These are phyloP conservation scores for Engystomops pustulosus DNA, from an alignment of 2,113 vertebrate species.

Conservation along the genomic window DNA sequence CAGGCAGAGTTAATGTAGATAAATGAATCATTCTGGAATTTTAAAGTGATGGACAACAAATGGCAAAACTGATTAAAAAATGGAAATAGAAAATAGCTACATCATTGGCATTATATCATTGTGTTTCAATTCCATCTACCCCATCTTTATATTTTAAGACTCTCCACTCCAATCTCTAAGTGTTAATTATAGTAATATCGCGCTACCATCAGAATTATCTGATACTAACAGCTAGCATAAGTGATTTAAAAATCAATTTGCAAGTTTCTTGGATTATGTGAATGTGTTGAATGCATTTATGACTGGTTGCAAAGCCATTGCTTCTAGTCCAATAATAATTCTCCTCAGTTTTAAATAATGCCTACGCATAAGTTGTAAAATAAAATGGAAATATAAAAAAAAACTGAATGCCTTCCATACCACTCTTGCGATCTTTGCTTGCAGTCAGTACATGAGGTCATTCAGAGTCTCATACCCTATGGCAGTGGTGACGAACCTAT, in stretches of 20 bases:
- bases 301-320: background rate
- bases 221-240: conserved; percentile 31
- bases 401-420: background rate
- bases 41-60: background rate
- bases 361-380: background rate
- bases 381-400: background rate
- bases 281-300: conserved; percentile 26
- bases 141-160: background rate
- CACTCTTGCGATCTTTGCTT: too few species aligned
- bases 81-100: background rate
- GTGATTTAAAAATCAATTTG: conserved; percentile 37
- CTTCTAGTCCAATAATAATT: background rate
- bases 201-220: conserved; percentile 10
- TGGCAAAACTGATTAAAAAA: background rate
- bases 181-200: conserved; percentile 46
- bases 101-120: background rate
- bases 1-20: background rate
- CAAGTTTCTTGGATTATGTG: conserved; percentile 28
- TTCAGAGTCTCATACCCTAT: too few species aligned
- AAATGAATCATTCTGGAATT: background rate
- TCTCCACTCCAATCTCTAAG: conserved; percentile 3
- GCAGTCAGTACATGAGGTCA: too few species aligned
- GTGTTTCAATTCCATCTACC: background rate
- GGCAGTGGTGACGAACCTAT: too few species aligned
- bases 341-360: background rate